A percentile compares a stretch with the other conserved stretches of the same genome.
These are phyloP conservation scores for Standfussiana lucernea DNA, from an alignment of 2,888 invertebrate genomes.

Conservation along the genomic window DNA sequence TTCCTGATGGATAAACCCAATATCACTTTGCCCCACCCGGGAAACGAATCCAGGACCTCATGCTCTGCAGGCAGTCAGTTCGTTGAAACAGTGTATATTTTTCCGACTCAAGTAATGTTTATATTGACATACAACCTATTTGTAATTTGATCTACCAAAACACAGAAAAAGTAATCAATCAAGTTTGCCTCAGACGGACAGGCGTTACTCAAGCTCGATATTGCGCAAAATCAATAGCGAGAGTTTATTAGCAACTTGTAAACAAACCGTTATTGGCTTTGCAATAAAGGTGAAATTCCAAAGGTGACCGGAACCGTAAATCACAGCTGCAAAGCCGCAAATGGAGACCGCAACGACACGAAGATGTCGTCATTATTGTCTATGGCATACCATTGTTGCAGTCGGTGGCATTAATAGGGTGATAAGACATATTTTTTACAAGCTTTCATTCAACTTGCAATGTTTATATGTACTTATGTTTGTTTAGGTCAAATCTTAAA, in stretches of 20 bases:
- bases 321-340: no score
- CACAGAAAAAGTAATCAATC: slow-evolving; percentile 45
- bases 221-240: slow-evolving; percentile 39
- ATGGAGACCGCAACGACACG: not conserved
- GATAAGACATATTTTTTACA: not conserved
- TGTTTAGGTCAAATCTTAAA: not conserved
- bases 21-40: no score
- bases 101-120: not conserved
- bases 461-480: not conserved
- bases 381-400: not conserved
- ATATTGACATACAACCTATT: slow-evolving; percentile 13
- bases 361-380: not conserved
- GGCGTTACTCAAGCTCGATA: slow-evolving; percentile 13
- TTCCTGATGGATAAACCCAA: no score
- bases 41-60: no score
- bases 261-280: not conserved
- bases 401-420: not conserved
- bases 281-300: not conserved
- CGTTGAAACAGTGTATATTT: not conserved
- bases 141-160: slow-evolving; percentile 28
- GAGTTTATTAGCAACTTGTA: slow-evolving; percentile 7
- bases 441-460: not conserved
- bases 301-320: no score
- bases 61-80: no score
- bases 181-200: slow-evolving; percentile 17